Evolutionary conservation across 92 coral and sea anemone species (phyloP), one percentile per base, ranked within the genome.

Genomic region (Hydrozoanthus gracilis): DNA sequence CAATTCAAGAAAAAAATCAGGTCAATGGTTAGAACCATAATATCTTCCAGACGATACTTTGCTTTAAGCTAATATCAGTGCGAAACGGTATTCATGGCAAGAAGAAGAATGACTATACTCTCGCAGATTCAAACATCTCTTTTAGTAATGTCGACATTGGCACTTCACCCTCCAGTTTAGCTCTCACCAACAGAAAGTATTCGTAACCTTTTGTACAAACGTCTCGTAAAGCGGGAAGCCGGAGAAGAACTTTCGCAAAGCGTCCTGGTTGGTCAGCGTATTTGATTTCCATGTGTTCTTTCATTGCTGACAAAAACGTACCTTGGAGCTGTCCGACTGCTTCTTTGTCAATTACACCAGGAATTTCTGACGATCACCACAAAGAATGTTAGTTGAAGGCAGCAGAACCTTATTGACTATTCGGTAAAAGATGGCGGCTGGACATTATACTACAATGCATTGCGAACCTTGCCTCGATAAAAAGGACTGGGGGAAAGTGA

Each of bases 81-180:
- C 39, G 39, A 2, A 27, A 27, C n/a, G n/a, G 39, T 27, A 27
- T 27, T 27, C 39, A 27, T 27, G 39, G 39, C 39, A 27, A 27
- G 39, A 27, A 27, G 39, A 27, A 27, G 2, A 27, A 27, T 27
- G 39, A 27, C 39, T 50, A 90, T 35, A 88, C 89, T 87, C 98
- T 90, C 12, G 98, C 95, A 51, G 89, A 92, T 73, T 96, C 99
- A 93, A 96, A 96, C 99, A 96, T 96, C 71, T 96, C 98, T 82
- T 95, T 91, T 47, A 96, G 80, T 51, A 96, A 82, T 12, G 96
- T 93, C 15, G 99, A 96, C 96, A 96, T 96, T 14, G 99, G 98
- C 2, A 96, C 91, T 75, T 96, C 99, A 5, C 99, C 99, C 78
- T 96, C 99, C 18, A 96, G 85, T 64, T 95, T 95, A 6, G 98